Evolutionary conservation across 2,113 vertebrate species (phyloP).

Genomic region (Otocyon megalotis): DNA sequence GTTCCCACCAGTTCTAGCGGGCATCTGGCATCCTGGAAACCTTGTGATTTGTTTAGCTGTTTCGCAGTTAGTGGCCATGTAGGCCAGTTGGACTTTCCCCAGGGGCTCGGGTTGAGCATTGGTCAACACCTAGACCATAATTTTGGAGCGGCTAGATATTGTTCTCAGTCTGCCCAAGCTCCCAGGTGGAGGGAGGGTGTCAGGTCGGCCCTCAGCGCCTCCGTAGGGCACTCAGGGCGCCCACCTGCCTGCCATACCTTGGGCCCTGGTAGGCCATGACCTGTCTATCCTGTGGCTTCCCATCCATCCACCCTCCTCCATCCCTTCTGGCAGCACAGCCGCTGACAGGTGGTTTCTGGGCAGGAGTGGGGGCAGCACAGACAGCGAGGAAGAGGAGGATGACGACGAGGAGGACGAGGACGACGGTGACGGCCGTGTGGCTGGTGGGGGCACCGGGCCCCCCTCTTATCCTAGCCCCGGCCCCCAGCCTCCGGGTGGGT

Average conservation of each 20-base stretch:
- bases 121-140: not conserved
- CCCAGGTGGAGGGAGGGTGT: not conserved
- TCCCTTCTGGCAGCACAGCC: not conserved
- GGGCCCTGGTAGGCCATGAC: not conserved
- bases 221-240: not conserved
- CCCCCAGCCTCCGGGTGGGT: slow-evolving; percentile 41
- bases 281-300: not conserved
- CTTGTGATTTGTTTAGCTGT: accelerated
- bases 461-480: not conserved
- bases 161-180: not conserved
- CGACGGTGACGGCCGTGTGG: slow-evolving; percentile 22
- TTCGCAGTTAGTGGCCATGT: accelerated
- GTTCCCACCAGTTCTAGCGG: too few relatives aligned
- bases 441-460: not conserved
- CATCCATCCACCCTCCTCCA: accelerated
- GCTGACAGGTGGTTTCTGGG: not conserved
- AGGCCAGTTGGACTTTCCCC: not conserved
- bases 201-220: not conserved
- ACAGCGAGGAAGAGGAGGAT: slow-evolving; percentile 84
- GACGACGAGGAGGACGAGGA: slow-evolving; percentile 77
- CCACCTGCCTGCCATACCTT: not conserved
- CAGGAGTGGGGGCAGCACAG: slow-evolving; percentile 87
- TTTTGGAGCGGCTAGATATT: not conserved
- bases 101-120: accelerated
- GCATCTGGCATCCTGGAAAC: accelerated